A percentile compares a stretch with the other conserved stretches of the same genome.
Conservation (phyloP, 2,113 vertebrate genomes). For the Clupea harengus region DNA sequence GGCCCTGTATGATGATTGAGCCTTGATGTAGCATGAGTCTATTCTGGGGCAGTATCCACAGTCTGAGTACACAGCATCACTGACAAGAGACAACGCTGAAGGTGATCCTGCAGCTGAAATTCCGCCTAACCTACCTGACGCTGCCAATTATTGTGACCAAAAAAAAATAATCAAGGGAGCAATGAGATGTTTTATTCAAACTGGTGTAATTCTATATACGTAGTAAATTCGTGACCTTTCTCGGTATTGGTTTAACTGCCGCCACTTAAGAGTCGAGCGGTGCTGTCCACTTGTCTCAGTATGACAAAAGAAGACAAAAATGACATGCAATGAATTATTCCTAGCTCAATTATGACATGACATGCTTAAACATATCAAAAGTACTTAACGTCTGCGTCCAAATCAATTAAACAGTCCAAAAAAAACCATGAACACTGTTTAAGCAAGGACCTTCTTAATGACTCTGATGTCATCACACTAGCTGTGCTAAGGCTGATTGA, state of each 20-base stretch:
- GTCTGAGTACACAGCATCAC: not conserved
- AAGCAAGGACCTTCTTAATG: not conserved
- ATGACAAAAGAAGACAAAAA: not conserved
- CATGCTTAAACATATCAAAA: not conserved
- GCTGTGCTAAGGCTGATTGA: not conserved
- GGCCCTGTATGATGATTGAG: slow-evolving; percentile 16
- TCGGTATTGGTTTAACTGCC: not conserved
- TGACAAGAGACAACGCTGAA: slow-evolving; percentile 2
- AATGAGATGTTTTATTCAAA: not conserved
- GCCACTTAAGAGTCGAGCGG: not conserved
- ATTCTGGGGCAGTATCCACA: not conserved
- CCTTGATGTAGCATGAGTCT: slow-evolving; percentile 17
- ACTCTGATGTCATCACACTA: not conserved
- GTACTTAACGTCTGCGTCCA: not conserved
- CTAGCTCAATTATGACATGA: not conserved
- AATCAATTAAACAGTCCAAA: not conserved
- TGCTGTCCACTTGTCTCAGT: not conserved
- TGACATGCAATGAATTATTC: not conserved
- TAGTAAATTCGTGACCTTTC: not conserved
- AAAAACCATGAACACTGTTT: not conserved
- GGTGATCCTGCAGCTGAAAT: not conserved
- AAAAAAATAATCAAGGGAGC: not conserved
- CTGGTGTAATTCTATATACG: not conserved
- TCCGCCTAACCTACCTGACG: not conserved
- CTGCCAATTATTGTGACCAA: not conserved